Conservation (phyloP, 1,140 invertebrate species). For the Brachionus manjavacas region DNA sequence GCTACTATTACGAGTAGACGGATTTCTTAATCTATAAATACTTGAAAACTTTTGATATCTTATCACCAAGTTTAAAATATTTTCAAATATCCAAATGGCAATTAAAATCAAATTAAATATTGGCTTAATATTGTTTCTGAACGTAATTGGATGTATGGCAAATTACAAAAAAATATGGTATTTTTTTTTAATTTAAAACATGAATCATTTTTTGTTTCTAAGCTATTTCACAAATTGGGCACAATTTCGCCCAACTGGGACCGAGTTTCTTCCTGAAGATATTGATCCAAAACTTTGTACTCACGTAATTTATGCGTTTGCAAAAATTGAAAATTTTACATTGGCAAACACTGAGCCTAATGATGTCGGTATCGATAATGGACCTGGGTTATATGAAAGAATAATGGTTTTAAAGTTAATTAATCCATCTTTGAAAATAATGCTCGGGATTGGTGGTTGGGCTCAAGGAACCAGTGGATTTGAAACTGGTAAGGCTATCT, state of each 20-base stretch:
- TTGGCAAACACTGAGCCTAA: constrained; percentile 72
- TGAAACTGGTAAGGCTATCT: not conserved
- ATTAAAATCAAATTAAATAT: not conserved
- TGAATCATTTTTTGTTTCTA: not conserved
- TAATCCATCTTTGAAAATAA: constrained; percentile 22
- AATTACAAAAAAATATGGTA: constrained; percentile 16
- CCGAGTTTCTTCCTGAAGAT: constrained; percentile 78
- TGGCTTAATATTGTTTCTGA: not conserved
- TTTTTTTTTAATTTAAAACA: not conserved
- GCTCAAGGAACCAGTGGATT: constrained; percentile 66
- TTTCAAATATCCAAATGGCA: not conserved
- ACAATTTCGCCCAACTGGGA: constrained; percentile 73
- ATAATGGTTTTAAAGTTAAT: constrained; percentile 20
- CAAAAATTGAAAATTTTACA: constrained; percentile 64
- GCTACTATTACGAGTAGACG: not conserved
- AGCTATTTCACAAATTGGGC: constrained; percentile 90
- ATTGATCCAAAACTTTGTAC: constrained; percentile 81
- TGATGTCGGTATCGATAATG: constrained; percentile 63
- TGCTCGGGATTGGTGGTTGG: constrained; percentile 62
- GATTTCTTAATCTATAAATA: not conserved
- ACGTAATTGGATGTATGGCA: not conserved
- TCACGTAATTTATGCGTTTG: constrained; percentile 86
- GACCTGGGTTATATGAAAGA: not conserved
- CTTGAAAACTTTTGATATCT: not conserved
- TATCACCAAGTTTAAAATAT: not conserved